These are phyloP conservation scores for Craterocephalus amniculus DNA, from an alignment of 2,797 vertebrate species.

Conservation along the genomic window DNA sequence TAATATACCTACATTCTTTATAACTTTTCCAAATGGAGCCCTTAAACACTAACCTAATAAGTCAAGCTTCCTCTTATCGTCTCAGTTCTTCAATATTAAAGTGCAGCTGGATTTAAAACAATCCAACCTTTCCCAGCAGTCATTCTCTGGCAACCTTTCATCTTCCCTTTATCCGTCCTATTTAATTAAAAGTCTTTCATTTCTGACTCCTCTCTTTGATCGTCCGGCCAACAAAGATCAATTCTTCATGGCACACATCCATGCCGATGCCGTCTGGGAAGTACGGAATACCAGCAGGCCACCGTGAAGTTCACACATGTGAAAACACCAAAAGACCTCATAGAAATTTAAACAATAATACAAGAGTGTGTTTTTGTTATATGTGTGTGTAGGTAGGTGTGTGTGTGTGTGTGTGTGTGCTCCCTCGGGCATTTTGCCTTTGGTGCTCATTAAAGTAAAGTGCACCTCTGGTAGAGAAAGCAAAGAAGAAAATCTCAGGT, in stretches of 20 bases:
- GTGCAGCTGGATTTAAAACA: constrained; percentile 48
- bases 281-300: constrained; percentile 23
- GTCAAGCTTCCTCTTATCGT: constrained; percentile 20
- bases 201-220: constrained; percentile 70
- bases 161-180: constrained; percentile 67
- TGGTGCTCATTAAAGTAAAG: neutral
- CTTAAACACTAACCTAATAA: constrained; percentile 9
- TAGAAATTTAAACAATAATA: constrained; percentile 4
- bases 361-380: too few relatives aligned
- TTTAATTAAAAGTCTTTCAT: constrained; percentile 69
- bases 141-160: constrained; percentile 60
- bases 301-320: constrained; percentile 25
- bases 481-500: constrained; percentile 4
- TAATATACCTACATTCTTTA: neutral
- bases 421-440: neutral
- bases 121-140: constrained; percentile 39
- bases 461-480: neutral
- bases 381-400: neutral
- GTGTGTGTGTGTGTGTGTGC: neutral
- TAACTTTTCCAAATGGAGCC: neutral
- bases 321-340: constrained; percentile 28
- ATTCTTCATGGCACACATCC: constrained; percentile 63
- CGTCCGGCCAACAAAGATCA: constrained; percentile 68
- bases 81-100: constrained; percentile 18
- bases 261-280: constrained; percentile 31